Conservation (phyloP, 2,888 invertebrate genomes). For the Drosophila pullipes region DNA sequence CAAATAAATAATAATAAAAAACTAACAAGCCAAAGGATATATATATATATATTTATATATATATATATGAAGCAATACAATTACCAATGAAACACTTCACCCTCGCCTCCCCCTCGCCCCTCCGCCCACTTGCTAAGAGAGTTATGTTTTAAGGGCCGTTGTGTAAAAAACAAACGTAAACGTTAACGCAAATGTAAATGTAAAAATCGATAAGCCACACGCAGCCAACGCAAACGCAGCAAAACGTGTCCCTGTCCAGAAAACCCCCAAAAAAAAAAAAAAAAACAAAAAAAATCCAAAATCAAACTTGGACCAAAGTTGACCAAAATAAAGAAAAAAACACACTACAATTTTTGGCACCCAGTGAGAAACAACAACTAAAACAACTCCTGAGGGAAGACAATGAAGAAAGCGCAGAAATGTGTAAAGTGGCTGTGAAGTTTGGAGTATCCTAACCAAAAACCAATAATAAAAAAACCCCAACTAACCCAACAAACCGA, state of each 20-base stretch:
- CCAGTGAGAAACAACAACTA: conserved; percentile 44
- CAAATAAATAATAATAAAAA: conserved; percentile 21
- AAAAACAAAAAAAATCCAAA: conserved; percentile 9
- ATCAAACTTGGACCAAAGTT: conserved; percentile 55
- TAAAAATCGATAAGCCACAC: conserved; percentile 80
- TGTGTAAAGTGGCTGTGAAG: conserved; percentile 78
- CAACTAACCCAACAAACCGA: conserved; percentile 24
- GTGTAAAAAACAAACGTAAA: conserved; percentile 73
- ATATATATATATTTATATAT: neutral
- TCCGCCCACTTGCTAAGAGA: conserved; percentile 55
- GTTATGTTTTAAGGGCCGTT: conserved; percentile 72
- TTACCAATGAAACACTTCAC: conserved; percentile 44
- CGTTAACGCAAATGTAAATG: conserved; percentile 78
- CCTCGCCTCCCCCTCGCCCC: conserved; percentile 29
- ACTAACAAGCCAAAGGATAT: conserved; percentile 41
- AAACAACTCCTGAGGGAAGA: conserved; percentile 38
- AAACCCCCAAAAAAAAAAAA: conserved; percentile 26
- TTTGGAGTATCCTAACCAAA: conserved; percentile 71
- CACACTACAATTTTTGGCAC: conserved; percentile 25
- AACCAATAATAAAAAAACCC: conserved; percentile 30
- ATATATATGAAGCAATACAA: conserved; percentile 55
- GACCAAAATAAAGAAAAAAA: conserved; percentile 54
- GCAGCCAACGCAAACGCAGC: conserved; percentile 76
- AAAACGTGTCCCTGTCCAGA: conserved; percentile 63
- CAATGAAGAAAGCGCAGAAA: conserved; percentile 62